Base-by-base conservation (phyloP, 2,113 vertebrate species). In the Laterallus jamaicensis region DNA sequence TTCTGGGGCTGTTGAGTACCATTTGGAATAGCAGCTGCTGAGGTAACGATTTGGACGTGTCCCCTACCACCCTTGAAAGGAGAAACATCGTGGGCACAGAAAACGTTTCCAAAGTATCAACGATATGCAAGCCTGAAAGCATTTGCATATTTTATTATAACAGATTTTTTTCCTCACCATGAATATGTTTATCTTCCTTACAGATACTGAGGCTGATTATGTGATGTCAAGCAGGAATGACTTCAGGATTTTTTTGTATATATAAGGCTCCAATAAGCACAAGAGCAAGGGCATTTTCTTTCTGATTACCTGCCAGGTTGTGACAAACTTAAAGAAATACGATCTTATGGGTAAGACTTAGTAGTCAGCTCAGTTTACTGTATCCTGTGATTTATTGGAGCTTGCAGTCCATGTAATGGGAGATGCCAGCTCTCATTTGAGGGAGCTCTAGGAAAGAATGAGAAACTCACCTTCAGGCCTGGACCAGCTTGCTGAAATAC, bases 1-100 rank as follows among this genome's bases (percentile, higher is more conserved):
- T 97, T 96, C 50, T 88, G 84, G 39, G 68, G 28, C 93, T 93
- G 37, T 74, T 70, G 68, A 96, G 70, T 31, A 66, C 92, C 96
- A 93, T 96, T 89, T 95, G 94, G 96, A 90, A 54, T 54, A 96
- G 86, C 95, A 97, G 95, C 91, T 97, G 94, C 89, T 85, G 95
- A 94, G 92, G 76, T 95, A 91, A 58, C 0, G 0, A 68, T 91
- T 93, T 97, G 93, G 75, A 89, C 5, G 9, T 63, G 86, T 91
- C 95, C 90, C 82, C 62, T 87, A 35, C 83, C 68, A 79, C 77
- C 82, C 69, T 90, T 75, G 92, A 96, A 94, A 97, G 95, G 85
- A 95, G 82, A 97, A 97, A 93, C 85, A 96, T 82, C 6, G 58
- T 95, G 86, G 86, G 73, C 6, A 37, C 50, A 52, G 73, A 84